These are phyloP conservation scores for Nemotelus pantherinus DNA, from an alignment of 2,888 invertebrate species.

Conservation along the genomic window DNA sequence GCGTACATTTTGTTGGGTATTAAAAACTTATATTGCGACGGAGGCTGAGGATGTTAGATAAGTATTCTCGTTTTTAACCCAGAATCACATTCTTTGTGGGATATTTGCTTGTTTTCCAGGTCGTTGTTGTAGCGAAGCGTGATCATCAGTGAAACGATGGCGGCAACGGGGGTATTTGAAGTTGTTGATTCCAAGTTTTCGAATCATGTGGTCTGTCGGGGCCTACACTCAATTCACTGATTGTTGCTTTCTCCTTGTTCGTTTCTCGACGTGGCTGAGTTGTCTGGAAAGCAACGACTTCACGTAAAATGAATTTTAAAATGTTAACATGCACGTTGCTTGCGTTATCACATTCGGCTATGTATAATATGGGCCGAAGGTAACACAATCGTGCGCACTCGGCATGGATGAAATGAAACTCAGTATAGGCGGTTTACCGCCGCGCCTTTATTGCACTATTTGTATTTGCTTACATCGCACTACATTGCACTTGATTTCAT, in stretches of 20 bases:
- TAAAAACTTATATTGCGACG: too few species aligned
- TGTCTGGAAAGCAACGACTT: constrained; percentile 75
- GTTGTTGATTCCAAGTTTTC: constrained; percentile 71
- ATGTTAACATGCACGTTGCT: constrained; percentile 74
- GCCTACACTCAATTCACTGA: constrained; percentile 74
- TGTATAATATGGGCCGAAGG: constrained; percentile 79
- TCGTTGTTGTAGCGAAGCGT: too few species aligned
- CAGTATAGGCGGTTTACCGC: constrained; percentile 76
- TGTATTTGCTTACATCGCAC: too few species aligned
- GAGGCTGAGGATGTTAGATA: too few species aligned
- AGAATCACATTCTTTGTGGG: too few species aligned
- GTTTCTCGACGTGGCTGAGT: constrained; percentile 71
- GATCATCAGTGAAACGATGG: too few species aligned
- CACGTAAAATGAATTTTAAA: constrained; percentile 73
- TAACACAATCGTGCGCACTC: too few species aligned
- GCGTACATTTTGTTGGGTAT: too few species aligned
- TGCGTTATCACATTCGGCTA: constrained; percentile 78
- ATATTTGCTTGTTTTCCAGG: too few species aligned
- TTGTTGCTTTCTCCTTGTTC: constrained; percentile 65
- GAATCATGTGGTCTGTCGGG: constrained; percentile 71
- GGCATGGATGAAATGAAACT: constrained; percentile 84
- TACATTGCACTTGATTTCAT: too few species aligned
- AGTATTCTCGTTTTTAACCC: too few species aligned
- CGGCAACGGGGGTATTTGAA: constrained; percentile 78
- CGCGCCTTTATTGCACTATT: constrained; percentile 73